Base-by-base conservation (phyloP, 2,888 invertebrate genomes). In the Quadroppia sp. region DNA sequence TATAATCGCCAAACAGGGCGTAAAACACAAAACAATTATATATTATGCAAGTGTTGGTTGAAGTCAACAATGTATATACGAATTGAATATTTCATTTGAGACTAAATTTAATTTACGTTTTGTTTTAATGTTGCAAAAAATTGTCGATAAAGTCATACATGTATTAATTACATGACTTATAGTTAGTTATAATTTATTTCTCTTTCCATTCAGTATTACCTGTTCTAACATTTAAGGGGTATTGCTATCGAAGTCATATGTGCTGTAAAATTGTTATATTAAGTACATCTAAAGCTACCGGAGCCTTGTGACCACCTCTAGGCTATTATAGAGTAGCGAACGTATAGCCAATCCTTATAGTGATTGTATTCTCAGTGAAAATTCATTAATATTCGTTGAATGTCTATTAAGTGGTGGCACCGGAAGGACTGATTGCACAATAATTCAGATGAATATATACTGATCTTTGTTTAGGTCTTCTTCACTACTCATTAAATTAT, bases 391-490 rank as follows among this genome's bases (percentile, higher is more conserved):
- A 61, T 61, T 61, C 61, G 3, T 61, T 61, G 61, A 61, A 61
- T 61, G 61, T 61, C 32, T 61, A 61, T 61, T 61, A 61, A 61
- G 56, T 59, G 25, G 20, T 28, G 61, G 30, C 61, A 61, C 61
- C 61, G 61, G 61, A 61, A 61, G 61, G 30, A 61, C 61, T 30
- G 61, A 61, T 61, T 61, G 61, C 61, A 61, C 61, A 61, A 61
- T 61, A 61, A 61, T 28, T 56, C 56, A 6, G 20, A 56, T 61
- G 13, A 23, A 23, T 53, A n/a, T 48, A 15, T 9, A n/a, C 15
- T 48, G 17, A 48, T 15, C 6, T 48, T 4, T 48, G 48, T 48
- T 4, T 48, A 15, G 15, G 48, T 56, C 56, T 56, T 56, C 56
- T 56, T 56, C 6, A 56, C 3, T 15, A 9, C 56, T 56, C 56